These are phyloP conservation scores for Eristalinus sepulchralis DNA, from an alignment of 2,888 invertebrate genomes.

Conservation along the genomic window DNA sequence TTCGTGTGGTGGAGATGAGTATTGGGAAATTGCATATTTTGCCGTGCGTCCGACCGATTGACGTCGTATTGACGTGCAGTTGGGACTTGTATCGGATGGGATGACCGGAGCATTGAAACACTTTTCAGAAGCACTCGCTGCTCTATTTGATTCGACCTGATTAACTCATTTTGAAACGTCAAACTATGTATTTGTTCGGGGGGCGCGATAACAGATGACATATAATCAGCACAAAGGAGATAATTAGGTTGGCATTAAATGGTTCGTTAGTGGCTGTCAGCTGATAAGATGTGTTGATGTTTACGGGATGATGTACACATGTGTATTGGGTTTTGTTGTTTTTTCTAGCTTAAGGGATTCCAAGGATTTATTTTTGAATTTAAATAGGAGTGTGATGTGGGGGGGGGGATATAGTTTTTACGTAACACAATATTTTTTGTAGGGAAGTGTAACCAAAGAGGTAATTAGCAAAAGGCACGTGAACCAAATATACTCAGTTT, in stretches of 20 bases:
- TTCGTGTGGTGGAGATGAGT: background rate
- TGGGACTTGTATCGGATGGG: background rate
- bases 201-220: background rate
- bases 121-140: background rate
- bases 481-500: no score
- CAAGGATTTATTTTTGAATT: background rate
- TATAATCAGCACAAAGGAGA: background rate
- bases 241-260: constrained; percentile 1
- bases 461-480: no score
- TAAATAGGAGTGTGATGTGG: no score
- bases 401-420: no score
- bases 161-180: background rate
- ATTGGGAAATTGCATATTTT: constrained; percentile 18
- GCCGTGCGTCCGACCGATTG: background rate
- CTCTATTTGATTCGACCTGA: background rate
- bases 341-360: background rate
- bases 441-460: no score
- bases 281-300: background rate
- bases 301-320: background rate
- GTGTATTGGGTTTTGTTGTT: background rate
- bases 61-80: background rate
- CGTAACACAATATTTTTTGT: no score
- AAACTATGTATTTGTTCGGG: background rate
- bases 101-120: background rate
- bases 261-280: background rate